Evolutionary conservation across 2,888 invertebrate genomes (phyloP).

Genomic region (Patella ulyssiponensis): DNA sequence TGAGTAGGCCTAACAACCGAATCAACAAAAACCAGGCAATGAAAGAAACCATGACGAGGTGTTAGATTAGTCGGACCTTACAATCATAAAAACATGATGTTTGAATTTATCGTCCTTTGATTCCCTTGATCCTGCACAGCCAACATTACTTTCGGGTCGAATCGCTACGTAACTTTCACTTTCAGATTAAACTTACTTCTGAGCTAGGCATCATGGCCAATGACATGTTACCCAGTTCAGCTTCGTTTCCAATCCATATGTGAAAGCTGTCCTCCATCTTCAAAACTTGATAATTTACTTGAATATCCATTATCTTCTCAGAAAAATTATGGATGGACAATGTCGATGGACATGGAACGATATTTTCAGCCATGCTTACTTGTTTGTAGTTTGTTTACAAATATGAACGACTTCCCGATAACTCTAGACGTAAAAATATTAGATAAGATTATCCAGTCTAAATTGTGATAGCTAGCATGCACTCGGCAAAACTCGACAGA

Average conservation of each 20-base stretch:
- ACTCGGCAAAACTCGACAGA: too few relatives aligned
- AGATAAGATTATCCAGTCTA: constrained; percentile 23
- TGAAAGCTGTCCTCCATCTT: constrained; percentile 56
- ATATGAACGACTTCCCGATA: neutral
- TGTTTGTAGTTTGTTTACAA: constrained; percentile 18
- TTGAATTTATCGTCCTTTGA: neutral
- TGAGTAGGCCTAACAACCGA: too few relatives aligned
- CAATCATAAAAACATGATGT: neutral
- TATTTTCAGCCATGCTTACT: neutral
- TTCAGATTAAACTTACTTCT: constrained; percentile 9
- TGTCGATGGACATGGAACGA: constrained; percentile 6
- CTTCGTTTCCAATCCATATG: constrained; percentile 57
- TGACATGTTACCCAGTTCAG: constrained; percentile 53
- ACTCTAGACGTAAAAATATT: constrained; percentile 24
- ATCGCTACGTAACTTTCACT: constrained; percentile 48
- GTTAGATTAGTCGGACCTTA: neutral
- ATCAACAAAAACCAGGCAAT: too few relatives aligned
- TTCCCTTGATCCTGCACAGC: neutral
- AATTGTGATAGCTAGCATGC: constrained; percentile 23
- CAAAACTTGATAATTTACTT: constrained; percentile 55
- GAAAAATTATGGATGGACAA: constrained; percentile 45
- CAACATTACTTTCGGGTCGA: neutral
- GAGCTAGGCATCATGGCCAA: constrained; percentile 54
- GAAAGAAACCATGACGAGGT: too few relatives aligned
- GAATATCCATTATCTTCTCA: constrained; percentile 47